These are phyloP conservation scores for Drosophila ercepeae DNA, from an alignment of 1,140 invertebrate genomes.

Conservation along the genomic window DNA sequence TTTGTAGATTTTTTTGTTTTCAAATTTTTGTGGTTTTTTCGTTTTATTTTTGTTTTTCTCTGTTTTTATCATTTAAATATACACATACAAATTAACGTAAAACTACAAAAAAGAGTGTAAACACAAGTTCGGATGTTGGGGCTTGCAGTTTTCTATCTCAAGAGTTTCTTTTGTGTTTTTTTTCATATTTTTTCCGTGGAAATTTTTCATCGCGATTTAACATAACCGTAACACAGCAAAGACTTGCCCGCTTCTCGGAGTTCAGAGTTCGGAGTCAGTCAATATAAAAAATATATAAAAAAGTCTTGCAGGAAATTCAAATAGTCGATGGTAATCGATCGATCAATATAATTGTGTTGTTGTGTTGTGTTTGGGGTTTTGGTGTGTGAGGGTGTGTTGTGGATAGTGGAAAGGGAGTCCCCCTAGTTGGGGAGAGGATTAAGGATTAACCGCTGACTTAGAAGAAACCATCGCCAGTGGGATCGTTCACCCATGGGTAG, in stretches of 20 bases:
- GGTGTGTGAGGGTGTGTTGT: neutral
- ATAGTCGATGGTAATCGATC: slow-evolving; percentile 40
- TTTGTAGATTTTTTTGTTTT: slow-evolving; percentile 40
- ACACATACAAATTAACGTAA: slow-evolving; percentile 81
- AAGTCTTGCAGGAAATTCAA: slow-evolving; percentile 73
- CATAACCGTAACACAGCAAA: slow-evolving; percentile 78
- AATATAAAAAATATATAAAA: slow-evolving; percentile 47
- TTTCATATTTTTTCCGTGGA: slow-evolving; percentile 9
- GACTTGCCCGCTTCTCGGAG: slow-evolving; percentile 64
- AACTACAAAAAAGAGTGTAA: slow-evolving; percentile 77
- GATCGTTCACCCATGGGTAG: slow-evolving; percentile 93
- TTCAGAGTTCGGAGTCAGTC: slow-evolving; percentile 77
- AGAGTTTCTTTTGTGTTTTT: slow-evolving; percentile 48
- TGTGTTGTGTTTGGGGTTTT: slow-evolving; percentile 9
- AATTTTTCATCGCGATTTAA: slow-evolving; percentile 52
- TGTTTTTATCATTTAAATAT: slow-evolving; percentile 75
- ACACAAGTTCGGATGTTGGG: slow-evolving; percentile 54
- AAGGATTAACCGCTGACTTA: slow-evolving; percentile 85
- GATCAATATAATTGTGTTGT: slow-evolving; percentile 34
- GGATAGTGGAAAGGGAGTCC: neutral
- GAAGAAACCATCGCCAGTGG: slow-evolving; percentile 95
- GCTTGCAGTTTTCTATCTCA: slow-evolving; percentile 38
- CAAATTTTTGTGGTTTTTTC: slow-evolving; percentile 52
- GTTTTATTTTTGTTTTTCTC: slow-evolving; percentile 38
- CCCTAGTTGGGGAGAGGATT: neutral